Conservation (phyloP, 37 sponge, comb jelly and placozoan genomes). For the Lycopodina hypogea region DNA sequence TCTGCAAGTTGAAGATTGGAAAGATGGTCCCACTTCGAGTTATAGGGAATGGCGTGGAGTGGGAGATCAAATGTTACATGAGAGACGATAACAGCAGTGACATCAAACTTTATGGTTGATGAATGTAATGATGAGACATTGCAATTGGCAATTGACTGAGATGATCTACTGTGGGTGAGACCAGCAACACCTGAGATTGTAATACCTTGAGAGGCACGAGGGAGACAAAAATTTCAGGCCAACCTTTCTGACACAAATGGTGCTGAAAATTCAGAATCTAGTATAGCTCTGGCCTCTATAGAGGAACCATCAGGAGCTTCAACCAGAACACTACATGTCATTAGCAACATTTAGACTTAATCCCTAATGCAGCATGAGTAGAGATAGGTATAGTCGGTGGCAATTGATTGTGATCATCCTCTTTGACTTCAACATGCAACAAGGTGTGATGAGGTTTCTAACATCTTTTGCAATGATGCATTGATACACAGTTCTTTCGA, state of each 20-base stretch:
- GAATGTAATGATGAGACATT: constrained; percentile 23
- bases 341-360: neutral
- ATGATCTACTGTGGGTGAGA: neutral
- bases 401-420: too few species aligned
- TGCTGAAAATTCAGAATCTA: neutral
- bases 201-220: neutral
- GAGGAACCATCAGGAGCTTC: neutral
- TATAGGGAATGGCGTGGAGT: constrained; percentile 1
- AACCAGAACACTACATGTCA: neutral
- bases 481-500: constrained; percentile 31
- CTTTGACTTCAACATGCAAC: too few species aligned
- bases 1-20: too few species aligned
- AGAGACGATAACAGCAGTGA: constrained; percentile 35
- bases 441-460: constrained; percentile 54
- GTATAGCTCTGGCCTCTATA: too few species aligned
- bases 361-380: too few species aligned
- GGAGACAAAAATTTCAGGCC: neutral
- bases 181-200: constrained; percentile 1
- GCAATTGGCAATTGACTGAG: too few species aligned
- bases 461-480: constrained; percentile 43
- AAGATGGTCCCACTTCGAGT: too few species aligned
- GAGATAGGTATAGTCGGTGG: too few species aligned
- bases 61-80: constrained; percentile 43
- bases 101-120: neutral
- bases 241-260: constrained; percentile 5